Base-by-base conservation (phyloP, 2,797 vertebrate species). In the Xerus rutilus region DNA sequence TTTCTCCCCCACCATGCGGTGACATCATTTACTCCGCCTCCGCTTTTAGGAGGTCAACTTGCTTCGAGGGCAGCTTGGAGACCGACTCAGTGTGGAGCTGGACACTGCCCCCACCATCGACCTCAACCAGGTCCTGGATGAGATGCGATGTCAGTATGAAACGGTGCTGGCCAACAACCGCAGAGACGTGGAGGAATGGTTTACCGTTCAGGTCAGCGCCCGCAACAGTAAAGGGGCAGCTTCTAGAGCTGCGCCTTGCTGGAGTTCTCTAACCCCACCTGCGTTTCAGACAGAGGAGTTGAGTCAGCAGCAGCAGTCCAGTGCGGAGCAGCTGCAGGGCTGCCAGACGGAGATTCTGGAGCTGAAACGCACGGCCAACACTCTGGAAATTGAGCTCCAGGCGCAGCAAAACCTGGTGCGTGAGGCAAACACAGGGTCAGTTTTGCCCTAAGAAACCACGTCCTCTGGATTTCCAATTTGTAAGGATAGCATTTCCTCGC, bases 111-210 rank as follows among this genome's bases (percentile, higher is more conserved):
- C 98, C 14, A 95, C 96, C 13, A 21, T 86, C 0, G 98, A 98
- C 89, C 95, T 98, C 91, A 98, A 97, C 88, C 88, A 86, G 59
- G 91, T 96, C 67, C 88, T 98, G 95, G 95, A 95, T 7, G 98
- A 98, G 62, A 97, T 98, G 96, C 94, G 98, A 10, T 85, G 93
- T 39, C 97, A 98, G n/a, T 98, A 98, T 20, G 98, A 98, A 67
- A 67, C 30, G 0, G 92, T 98, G 52, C 96, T 98, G 0, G 93
- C 92, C 65, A 95, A 97, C 93, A 98, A 98, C 86, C 97, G 76
- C 77, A 97, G 90, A 49, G 98, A 98, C 0, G 95, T 82, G 0
- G 98, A 98, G n/a, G 72, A 93, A 32, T 98, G 98, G 98, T 98
- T 98, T 3, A 32, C 96, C 0, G 59, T 64, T 14, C 94, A 98